Evolutionary conservation across 2,888 invertebrate species (phyloP).

Genomic region (Mamestra brassicae): DNA sequence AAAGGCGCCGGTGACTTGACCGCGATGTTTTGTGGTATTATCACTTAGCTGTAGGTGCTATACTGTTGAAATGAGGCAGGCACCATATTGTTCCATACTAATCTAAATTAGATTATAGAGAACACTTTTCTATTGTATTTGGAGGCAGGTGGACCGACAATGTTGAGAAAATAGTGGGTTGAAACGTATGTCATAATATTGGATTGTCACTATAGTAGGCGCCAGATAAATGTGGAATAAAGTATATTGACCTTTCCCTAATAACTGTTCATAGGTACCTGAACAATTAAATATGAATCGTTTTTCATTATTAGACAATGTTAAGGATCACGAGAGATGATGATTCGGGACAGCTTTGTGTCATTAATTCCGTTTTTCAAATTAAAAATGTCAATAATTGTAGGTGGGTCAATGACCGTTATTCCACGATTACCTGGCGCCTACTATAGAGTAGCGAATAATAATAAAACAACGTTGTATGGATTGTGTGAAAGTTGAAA

Average conservation of each 20-base stretch:
- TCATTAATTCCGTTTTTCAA: too few relatives aligned
- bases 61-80: slow-evolving; percentile 27
- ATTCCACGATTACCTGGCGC: too few relatives aligned
- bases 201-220: background rate
- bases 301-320: too few relatives aligned
- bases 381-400: too few relatives aligned
- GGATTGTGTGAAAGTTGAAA: background rate
- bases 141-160: background rate
- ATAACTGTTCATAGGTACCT: too few relatives aligned
- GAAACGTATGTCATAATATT: background rate
- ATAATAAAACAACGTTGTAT: background rate
- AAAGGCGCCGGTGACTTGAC: slow-evolving; percentile 30
- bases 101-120: slow-evolving; percentile 31
- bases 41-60: slow-evolving; percentile 23
- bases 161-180: background rate
- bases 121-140: slow-evolving; percentile 11
- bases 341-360: too few relatives aligned
- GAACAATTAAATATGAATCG: too few relatives aligned
- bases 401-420: too few relatives aligned
- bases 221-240: too few relatives aligned
- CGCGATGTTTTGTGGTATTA: slow-evolving; percentile 24
- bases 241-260: too few relatives aligned
- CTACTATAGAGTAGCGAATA: too few relatives aligned
- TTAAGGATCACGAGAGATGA: too few relatives aligned
- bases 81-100: slow-evolving; percentile 28